phyloP scores from a whole-genome alignment of 2,797 vertebrate species.

The Hypotaenidia okinawae region DNA sequence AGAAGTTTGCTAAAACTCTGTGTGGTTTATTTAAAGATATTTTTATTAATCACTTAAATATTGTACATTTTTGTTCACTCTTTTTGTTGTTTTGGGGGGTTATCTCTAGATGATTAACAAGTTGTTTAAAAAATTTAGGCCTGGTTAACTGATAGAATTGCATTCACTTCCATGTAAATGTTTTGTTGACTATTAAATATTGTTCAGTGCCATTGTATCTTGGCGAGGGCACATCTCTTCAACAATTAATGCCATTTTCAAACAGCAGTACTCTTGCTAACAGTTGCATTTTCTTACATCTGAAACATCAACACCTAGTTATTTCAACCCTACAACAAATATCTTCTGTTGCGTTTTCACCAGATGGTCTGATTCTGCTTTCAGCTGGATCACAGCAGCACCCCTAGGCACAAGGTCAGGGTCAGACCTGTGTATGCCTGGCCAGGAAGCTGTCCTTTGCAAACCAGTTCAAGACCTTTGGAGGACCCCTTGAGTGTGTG shows the following conservation, averaged over 20 bases:
- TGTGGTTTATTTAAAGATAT: neutral
- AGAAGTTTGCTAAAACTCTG: slow-evolving; percentile 5
- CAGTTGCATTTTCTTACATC: neutral
- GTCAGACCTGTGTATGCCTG: rapidly evolving
- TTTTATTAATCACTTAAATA: neutral
- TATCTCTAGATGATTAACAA: neutral
- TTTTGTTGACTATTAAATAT: neutral
- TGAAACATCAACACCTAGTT: neutral
- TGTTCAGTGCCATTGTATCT: neutral
- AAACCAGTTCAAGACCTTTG: neutral
- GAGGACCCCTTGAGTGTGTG: neutral
- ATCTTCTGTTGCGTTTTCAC: neutral
- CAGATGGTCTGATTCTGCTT: neutral
- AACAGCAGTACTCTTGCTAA: neutral
- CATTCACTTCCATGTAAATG: neutral
- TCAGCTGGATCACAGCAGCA: neutral
- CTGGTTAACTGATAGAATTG: neutral
- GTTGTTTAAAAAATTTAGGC: neutral
- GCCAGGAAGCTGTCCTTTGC: neutral
- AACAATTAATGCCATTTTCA: neutral
- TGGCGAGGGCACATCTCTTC: neutral
- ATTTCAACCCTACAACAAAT: neutral
- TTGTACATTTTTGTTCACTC: neutral
- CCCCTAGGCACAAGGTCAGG: neutral
- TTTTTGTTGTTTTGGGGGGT: neutral